Percentiles rank a stretch among this genome's conserved stretches.
phyloP scores from a whole-genome alignment of 1,140 invertebrate genomes.

The Daktulosphaira vitifoliae region DNA sequence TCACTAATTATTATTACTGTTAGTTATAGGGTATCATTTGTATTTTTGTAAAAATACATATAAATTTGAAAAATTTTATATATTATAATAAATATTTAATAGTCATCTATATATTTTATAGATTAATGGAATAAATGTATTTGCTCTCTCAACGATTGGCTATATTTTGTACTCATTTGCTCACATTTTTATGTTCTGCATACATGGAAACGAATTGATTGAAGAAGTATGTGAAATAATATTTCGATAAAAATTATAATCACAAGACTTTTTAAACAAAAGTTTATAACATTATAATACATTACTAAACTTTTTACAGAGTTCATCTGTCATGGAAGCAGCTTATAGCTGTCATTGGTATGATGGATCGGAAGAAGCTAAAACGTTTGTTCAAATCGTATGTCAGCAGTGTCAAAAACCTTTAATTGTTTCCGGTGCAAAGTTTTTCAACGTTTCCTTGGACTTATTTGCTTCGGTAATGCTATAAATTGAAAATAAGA shows the following conservation, averaged over 20 bases:
- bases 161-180: conserved; percentile 68
- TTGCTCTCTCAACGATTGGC: conserved; percentile 63
- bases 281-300: too few relatives aligned
- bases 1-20: too few relatives aligned
- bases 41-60: too few relatives aligned
- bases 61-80: too few relatives aligned
- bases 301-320: conserved; percentile 47
- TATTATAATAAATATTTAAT: too few relatives aligned
- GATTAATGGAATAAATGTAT: conserved; percentile 63
- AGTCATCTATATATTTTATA: conserved; percentile 44
- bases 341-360: conserved; percentile 82
- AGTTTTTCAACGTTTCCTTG: conserved; percentile 76
- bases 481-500: too few relatives aligned
- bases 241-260: conserved; percentile 13
- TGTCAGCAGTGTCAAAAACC: conserved; percentile 81
- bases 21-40: too few relatives aligned
- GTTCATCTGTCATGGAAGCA: conserved; percentile 79
- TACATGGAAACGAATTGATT: conserved; percentile 72
- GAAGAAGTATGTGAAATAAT: conserved; percentile 73
- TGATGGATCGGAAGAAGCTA: conserved; percentile 76
- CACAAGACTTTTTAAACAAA: too few relatives aligned
- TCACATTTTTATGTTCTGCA: conserved; percentile 76
- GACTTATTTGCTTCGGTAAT: conserved; percentile 77
- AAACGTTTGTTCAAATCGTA: conserved; percentile 81
- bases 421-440: conserved; percentile 74